These are phyloP conservation scores for Zootermopsis nevadensis DNA, from an alignment of 2,888 invertebrate species.

Conservation along the genomic window DNA sequence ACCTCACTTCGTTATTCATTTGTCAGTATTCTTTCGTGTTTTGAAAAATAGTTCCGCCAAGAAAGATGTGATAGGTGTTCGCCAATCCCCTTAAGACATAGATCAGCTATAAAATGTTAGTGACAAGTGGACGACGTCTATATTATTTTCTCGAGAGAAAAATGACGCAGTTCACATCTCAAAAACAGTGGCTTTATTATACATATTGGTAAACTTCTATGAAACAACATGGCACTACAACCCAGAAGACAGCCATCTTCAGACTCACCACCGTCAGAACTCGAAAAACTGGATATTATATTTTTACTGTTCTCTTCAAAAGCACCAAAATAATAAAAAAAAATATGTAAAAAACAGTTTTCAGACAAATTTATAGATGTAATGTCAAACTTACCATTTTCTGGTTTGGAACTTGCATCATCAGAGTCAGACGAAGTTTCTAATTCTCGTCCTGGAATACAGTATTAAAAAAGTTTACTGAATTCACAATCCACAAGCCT, in stretches of 20 bases:
- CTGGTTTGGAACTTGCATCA: not conserved
- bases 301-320: too few species aligned
- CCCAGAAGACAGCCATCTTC: too few species aligned
- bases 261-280: too few species aligned
- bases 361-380: too few species aligned
- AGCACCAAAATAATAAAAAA: too few species aligned
- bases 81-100: not conserved
- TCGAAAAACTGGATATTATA: too few species aligned
- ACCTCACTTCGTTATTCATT: not conserved
- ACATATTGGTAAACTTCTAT: too few species aligned
- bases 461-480: not conserved
- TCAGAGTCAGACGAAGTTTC: slow-evolving; percentile 43
- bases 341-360: too few species aligned
- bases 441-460: slow-evolving; percentile 12
- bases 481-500: not conserved
- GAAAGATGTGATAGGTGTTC: not conserved
- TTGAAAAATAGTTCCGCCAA: not conserved
- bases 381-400: slow-evolving; percentile 12
- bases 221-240: too few species aligned
- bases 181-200: too few species aligned
- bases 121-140: not conserved
- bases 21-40: not conserved
- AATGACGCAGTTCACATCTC: not conserved
- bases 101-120: not conserved
- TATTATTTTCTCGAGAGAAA: not conserved